Evolutionary conservation across 2,888 invertebrate species (phyloP).

Genomic region (Heteropelma amictum): DNA sequence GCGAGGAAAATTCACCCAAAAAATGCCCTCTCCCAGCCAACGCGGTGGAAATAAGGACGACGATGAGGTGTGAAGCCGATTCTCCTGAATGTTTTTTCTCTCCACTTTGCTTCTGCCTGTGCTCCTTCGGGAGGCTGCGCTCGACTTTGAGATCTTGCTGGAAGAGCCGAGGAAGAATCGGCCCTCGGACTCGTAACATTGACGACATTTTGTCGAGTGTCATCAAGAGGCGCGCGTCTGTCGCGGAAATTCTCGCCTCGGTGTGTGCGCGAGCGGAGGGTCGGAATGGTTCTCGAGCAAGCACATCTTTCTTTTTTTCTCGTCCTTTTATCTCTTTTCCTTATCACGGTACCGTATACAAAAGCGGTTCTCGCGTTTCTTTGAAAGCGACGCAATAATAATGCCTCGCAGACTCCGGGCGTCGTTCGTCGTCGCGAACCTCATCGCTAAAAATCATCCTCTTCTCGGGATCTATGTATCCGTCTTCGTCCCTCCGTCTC

Average conservation of each 20-base stretch:
- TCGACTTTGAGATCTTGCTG: too few relatives aligned
- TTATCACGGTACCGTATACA: constrained; percentile 37
- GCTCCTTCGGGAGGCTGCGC: too few relatives aligned
- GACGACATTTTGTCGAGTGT: constrained; percentile 26
- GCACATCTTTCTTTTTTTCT: too few relatives aligned
- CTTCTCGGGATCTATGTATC: not conserved
- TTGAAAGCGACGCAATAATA: constrained; percentile 51
- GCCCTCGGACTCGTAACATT: constrained; percentile 34
- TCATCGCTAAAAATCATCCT: not conserved
- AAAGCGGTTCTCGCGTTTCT: constrained; percentile 28
- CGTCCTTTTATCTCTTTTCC: too few relatives aligned
- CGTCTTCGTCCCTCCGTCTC: too few relatives aligned
- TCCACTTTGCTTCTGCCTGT: too few relatives aligned
- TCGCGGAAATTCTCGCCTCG: constrained; percentile 5
- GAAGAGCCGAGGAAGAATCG: too few relatives aligned
- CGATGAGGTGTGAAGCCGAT: too few relatives aligned
- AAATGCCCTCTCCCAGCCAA: too few relatives aligned
- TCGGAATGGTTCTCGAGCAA: constrained; percentile 49
- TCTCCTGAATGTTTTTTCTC: too few relatives aligned
- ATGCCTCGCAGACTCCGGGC: constrained; percentile 16
- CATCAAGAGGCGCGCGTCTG: not conserved
- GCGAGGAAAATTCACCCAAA: too few relatives aligned
- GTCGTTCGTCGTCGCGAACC: constrained; percentile 8
- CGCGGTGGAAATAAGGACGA: too few relatives aligned
- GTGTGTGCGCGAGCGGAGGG: constrained; percentile 25